These are phyloP conservation scores for Epizoanthus illoricatus DNA, from an alignment of 92 coral and sea anemone genomes.

Conservation along the genomic window DNA sequence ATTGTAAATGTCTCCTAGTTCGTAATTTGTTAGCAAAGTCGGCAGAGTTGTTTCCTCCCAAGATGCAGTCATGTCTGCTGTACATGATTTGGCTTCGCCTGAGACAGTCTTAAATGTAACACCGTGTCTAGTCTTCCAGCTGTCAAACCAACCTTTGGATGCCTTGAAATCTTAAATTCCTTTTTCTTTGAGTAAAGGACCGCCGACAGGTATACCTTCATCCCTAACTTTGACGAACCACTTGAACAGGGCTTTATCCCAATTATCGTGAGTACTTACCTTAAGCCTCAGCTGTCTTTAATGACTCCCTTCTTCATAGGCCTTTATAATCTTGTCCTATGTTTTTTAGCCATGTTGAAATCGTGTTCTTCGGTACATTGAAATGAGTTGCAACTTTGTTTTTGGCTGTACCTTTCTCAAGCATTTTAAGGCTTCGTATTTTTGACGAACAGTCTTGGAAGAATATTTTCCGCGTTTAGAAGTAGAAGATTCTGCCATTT, in stretches of 20 bases:
- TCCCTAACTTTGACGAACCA: constrained; percentile 60
- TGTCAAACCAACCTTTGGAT: constrained; percentile 43
- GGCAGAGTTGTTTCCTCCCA: constrained; percentile 58
- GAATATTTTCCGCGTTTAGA: constrained; percentile 42
- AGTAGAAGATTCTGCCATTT: constrained; percentile 24
- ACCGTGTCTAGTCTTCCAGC: constrained; percentile 50
- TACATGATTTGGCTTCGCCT: constrained; percentile 57
- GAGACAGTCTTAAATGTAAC: constrained; percentile 57
- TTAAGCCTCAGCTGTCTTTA: constrained; percentile 39
- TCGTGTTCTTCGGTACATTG: constrained; percentile 51
- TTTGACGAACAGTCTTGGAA: constrained; percentile 39
- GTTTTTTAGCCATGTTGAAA: constrained; percentile 55
- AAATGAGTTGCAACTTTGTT: constrained; percentile 53
- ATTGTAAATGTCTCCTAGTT: constrained; percentile 60
- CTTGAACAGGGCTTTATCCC: constrained; percentile 55
- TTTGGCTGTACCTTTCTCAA: constrained; percentile 45
- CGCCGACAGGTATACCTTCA: constrained; percentile 55
- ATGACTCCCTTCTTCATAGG: constrained; percentile 44
- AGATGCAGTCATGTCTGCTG: constrained; percentile 49
- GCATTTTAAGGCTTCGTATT: no score
- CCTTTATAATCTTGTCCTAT: constrained; percentile 53
- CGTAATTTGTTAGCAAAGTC: constrained; percentile 56
- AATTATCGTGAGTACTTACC: constrained; percentile 42
- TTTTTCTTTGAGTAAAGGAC: constrained; percentile 61
- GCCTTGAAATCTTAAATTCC: constrained; percentile 55